Evolutionary conservation across 2,888 invertebrate species (phyloP).

Genomic region (Apotomis betuletana): DNA sequence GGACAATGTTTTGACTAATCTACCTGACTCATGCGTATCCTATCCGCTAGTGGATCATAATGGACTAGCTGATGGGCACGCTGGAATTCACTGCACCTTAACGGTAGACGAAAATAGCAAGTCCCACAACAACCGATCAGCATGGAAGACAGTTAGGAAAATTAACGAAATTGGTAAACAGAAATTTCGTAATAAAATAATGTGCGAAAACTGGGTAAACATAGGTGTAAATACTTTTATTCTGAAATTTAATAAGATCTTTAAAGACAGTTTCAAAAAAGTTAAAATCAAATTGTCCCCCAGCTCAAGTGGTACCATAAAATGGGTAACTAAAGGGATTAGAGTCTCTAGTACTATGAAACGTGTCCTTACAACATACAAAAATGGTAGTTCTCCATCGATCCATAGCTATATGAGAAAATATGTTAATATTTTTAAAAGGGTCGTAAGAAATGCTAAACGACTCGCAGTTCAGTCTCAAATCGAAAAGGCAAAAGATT

Average conservation of each 20-base stretch:
- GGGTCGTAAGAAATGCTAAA: not conserved
- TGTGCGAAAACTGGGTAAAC: not conserved
- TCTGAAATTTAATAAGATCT: not conserved
- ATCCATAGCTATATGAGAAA: not conserved
- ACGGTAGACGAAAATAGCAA: not conserved
- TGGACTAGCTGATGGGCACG: constrained; percentile 13
- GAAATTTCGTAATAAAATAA: not conserved
- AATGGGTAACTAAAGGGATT: constrained; percentile 8
- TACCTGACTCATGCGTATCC: not conserved
- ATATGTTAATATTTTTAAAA: not conserved
- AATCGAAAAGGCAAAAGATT: constrained; percentile 2
- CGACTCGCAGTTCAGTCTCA: constrained; percentile 5
- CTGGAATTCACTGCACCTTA: not conserved
- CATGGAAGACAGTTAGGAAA: not conserved
- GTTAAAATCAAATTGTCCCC: too few species aligned
- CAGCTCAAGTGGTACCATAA: not conserved
- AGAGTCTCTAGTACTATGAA: constrained; percentile 15
- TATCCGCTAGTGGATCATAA: constrained; percentile 4
- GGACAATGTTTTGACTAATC: constrained; percentile 22
- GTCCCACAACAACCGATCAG: too few species aligned
- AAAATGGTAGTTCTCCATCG: too few species aligned
- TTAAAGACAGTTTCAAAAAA: constrained; percentile 15
- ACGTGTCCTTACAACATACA: not conserved
- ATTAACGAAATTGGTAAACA: not conserved
- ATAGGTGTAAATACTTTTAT: not conserved